Base-by-base conservation (phyloP, 2,113 vertebrate genomes). In the Pipa parva region DNA sequence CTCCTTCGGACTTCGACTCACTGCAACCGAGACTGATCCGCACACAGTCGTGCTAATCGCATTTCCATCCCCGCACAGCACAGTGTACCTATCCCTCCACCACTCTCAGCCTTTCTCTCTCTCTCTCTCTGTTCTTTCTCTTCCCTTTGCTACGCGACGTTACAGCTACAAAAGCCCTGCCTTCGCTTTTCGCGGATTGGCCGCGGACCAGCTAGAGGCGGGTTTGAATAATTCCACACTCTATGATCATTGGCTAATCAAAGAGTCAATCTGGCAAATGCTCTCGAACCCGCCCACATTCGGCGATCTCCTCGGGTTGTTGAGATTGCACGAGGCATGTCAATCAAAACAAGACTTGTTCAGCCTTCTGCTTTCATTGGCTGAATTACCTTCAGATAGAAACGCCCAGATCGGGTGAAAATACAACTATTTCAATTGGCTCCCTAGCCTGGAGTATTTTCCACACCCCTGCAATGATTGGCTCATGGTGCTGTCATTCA, bases 101-200 rank as follows among this genome's bases (percentile, higher is more conserved):
- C 21, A 55, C 54, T 31, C 71, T 59, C 56, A 54, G 46, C 22
- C 33, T 33, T 51, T 28, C 54, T 39, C 62, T 57, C 68, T 28
- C 49, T 39, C 37, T 50, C 58, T 52, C 66, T 39, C 59, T 64
- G 9, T 59, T 59, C 46, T 72, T 54, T 59, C 63, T 55, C 71
- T 55, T 57, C 46, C 71, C 33, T 42, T 51, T 15, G 50, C 42
- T 55, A 15, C 49, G 33, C 58, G 25, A 45, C 64, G 59, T 50
- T 27, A 58, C 42, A 22, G 45, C n/a, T 52, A 31, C 59, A 42
- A 15, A 42, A 15, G 26, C 58, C 18, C 61, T 51, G 36, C 39
- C 49, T 18, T 25, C 36, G 24, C 51, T 63, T 2, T 12, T 7
- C 21, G 60, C 51, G 33, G n/a, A 39, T 71, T 71, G 60, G 69